Conservation (phyloP, 2,888 invertebrate species). For the Aphrophora alni region DNA sequence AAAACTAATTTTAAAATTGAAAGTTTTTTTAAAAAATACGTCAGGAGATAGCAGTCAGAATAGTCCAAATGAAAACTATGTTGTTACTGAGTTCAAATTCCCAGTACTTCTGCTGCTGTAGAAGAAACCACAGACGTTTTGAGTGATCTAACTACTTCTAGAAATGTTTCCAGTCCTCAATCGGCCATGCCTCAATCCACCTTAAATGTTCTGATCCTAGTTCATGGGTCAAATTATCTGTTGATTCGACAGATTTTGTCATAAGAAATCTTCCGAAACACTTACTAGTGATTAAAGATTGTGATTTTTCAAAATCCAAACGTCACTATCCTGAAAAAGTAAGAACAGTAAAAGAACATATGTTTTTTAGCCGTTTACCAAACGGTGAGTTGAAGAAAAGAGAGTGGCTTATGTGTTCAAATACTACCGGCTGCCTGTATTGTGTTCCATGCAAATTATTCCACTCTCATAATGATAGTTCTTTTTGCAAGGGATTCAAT, state of each 20-base stretch:
- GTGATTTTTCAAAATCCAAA: not conserved
- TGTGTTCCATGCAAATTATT: slow-evolving; percentile 15
- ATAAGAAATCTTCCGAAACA: not conserved
- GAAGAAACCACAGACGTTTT: slow-evolving; percentile 3
- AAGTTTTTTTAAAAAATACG: too few relatives aligned
- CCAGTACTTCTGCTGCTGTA: not conserved
- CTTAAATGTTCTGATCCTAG: slow-evolving; percentile 23
- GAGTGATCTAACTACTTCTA: not conserved
- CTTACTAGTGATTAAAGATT: not conserved
- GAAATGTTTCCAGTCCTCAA: not conserved
- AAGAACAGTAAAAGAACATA: not conserved
- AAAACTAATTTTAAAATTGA: too few relatives aligned
- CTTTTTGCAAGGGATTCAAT: slow-evolving; percentile 25
- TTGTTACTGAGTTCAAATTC: not conserved
- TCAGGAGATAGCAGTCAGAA: too few relatives aligned
- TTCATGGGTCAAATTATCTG: not conserved
- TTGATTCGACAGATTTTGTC: slow-evolving; percentile 14
- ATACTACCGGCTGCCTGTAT: not conserved
- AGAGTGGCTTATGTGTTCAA: slow-evolving; percentile 20
- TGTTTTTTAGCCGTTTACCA: not conserved
- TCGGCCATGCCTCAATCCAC: not conserved
- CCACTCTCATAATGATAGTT: slow-evolving; percentile 16
- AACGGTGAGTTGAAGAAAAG: slow-evolving; percentile 14
- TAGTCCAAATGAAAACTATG: slow-evolving; percentile 57
- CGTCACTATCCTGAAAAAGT: too few relatives aligned